Evolutionary conservation across 1,140 invertebrate species (phyloP), one percentile per base, ranked within the genome.

Genomic region (Halictus rubicundus): DNA sequence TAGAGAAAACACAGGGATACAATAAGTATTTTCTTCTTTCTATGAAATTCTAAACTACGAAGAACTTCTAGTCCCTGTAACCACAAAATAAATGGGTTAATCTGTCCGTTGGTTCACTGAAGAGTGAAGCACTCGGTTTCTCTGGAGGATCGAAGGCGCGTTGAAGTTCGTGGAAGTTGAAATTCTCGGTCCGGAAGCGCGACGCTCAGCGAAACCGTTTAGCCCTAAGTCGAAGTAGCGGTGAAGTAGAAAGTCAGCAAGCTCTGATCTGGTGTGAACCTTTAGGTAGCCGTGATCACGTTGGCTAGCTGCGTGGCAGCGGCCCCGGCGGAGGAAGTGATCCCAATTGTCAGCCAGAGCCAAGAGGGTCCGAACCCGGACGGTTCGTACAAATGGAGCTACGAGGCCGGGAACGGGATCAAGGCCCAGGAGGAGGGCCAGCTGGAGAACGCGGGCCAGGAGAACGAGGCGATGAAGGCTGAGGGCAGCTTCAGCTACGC

Each of bases 351-450:
- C 10, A 90, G 90, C 69, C 87, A 88, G 27, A 81, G 63, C 21
- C 87, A 88, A 27, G 87, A 88, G 2, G 82, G 78, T 8, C 87
- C 84, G 1, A 87, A 85, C 23, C 90, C 90, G 0, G 90, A 92
- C 59, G 92, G 92, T 6, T 92, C 91, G 10, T 92, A 91, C 85
- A 92, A 91, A 68, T 92, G 90, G 91, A 90, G 85, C 32, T 94
- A 92, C 85, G 93, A 94, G 80, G 82, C 90, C 5, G 92, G 87
- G 0, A 94, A 94, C 69, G 94, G 94, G 4, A 94, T 94, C 68
- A 82, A 87, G n/a, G 92, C 91, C 6, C 81, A 92, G 23, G 92
- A 92, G 52, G 68, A 82, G 8, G 91, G 90, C 0, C 80, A 90
- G 19, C 23, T 92, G 78, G 93, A 95, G 91, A 94, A 68, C 93